Conservation (phyloP, 2,797 vertebrate genomes). For the Dipus sagitta region DNA sequence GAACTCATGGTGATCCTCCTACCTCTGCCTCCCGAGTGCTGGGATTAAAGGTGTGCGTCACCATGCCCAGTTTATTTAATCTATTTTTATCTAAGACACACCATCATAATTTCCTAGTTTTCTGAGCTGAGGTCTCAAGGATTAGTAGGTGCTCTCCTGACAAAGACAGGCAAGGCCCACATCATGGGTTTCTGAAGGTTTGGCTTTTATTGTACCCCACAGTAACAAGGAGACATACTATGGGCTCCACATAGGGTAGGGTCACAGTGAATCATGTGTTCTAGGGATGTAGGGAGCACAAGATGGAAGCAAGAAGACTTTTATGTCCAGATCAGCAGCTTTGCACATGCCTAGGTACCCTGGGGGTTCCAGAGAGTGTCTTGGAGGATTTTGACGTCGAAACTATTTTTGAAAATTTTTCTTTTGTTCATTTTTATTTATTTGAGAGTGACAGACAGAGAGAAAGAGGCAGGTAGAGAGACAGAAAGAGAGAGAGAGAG, state of each 20-base stretch:
- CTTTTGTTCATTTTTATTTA: no score
- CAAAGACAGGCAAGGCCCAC: not conserved
- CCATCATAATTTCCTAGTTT: not conserved
- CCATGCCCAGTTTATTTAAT: not conserved
- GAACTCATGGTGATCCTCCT: no score
- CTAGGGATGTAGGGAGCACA: not conserved
- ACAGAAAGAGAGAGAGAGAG: no score
- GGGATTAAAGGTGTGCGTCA: no score
- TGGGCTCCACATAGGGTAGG: not conserved
- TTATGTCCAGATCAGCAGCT: not conserved
- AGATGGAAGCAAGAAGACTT: not conserved
- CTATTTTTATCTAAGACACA: slow-evolving; percentile 20
- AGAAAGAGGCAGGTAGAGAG: no score
- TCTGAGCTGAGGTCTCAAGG: not conserved
- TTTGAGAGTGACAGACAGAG: no score
- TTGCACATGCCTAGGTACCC: not conserved
- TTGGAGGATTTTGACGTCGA: not conserved
- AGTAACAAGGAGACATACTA: not conserved
- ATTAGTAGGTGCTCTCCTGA: not conserved
- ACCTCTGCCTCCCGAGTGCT: no score
- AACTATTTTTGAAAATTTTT: not conserved
- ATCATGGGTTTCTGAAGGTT: not conserved
- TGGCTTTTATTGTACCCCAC: not conserved
- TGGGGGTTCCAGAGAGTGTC: not conserved
- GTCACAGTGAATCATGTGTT: not conserved